phyloP scores from a whole-genome alignment of 1,140 invertebrate species.

The Aporrectodea caliginosa region DNA sequence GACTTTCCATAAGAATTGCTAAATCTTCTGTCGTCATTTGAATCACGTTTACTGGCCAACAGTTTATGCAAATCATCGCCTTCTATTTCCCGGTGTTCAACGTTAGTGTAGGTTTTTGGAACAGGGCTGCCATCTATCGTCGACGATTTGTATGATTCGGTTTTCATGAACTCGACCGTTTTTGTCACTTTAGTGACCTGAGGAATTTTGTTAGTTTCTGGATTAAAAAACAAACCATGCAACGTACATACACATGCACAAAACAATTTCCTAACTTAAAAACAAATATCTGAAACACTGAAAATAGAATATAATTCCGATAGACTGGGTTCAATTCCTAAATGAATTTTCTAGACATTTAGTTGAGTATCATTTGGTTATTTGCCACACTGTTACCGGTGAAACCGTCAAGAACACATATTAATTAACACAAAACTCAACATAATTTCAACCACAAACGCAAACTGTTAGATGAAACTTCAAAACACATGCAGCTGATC shows the following conservation, averaged over 20 bases:
- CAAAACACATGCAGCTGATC: neutral
- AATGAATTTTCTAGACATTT: neutral
- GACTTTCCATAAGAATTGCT: no score
- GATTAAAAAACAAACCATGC: neutral
- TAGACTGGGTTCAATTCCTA: neutral
- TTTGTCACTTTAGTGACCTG: constrained; percentile 11
- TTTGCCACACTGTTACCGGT: no score
- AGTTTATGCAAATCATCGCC: constrained; percentile 12
- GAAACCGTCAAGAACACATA: no score
- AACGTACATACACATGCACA: neutral
- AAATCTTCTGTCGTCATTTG: no score
- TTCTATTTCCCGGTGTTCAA: neutral
- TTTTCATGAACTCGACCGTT: constrained; percentile 19
- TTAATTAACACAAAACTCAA: neutral
- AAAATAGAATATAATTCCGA: neutral
- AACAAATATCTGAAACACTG: neutral
- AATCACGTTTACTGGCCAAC: no score
- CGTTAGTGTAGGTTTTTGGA: neutral
- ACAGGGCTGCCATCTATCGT: constrained; percentile 1
- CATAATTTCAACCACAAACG: neutral
- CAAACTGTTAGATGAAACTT: neutral
- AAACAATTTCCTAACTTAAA: neutral
- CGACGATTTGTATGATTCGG: constrained; percentile 11
- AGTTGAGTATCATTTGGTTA: neutral
- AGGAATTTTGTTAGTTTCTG: constrained; percentile 16